Conservation (phyloP, 2,113 vertebrate species). For the Gasterosteus nipponicus region DNA sequence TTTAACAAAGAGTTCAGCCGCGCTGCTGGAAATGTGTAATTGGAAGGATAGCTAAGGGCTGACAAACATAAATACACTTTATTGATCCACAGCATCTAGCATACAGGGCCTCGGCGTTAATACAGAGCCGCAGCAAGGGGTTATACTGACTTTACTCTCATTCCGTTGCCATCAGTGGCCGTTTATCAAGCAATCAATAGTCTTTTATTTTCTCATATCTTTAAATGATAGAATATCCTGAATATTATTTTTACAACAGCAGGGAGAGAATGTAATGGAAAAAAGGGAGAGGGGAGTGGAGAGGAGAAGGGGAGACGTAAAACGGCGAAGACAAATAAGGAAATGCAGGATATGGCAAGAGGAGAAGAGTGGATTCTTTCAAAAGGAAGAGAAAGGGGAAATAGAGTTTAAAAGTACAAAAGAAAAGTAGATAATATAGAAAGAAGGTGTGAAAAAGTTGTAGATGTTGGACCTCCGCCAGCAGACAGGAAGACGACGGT, state of each 20-base stretch:
- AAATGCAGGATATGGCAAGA: neutral
- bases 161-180: conserved; percentile 64
- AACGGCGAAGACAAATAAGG: neutral
- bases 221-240: conserved; percentile 78
- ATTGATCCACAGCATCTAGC: conserved; percentile 77
- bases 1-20: conserved; percentile 82
- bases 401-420: neutral
- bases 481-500: conserved; percentile 64
- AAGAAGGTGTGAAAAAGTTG: conserved; percentile 26
- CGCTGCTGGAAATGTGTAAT: conserved; percentile 86
- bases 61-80: conserved; percentile 81
- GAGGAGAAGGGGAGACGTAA: neutral
- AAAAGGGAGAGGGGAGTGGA: conserved; percentile 1
- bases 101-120: conserved; percentile 63
- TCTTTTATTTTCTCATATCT: conserved; percentile 78
- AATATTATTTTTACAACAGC: conserved; percentile 76
- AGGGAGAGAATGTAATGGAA: conserved; percentile 61
- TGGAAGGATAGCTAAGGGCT: conserved; percentile 86
- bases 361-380: neutral
- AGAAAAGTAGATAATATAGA: neutral
- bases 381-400: neutral
- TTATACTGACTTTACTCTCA: conserved; percentile 56
- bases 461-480: conserved; percentile 66
- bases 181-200: conserved; percentile 77
- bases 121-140: conserved; percentile 59